These are phyloP conservation scores for Antheraea assamensis DNA, from an alignment of 2,888 invertebrate species.

Conservation along the genomic window DNA sequence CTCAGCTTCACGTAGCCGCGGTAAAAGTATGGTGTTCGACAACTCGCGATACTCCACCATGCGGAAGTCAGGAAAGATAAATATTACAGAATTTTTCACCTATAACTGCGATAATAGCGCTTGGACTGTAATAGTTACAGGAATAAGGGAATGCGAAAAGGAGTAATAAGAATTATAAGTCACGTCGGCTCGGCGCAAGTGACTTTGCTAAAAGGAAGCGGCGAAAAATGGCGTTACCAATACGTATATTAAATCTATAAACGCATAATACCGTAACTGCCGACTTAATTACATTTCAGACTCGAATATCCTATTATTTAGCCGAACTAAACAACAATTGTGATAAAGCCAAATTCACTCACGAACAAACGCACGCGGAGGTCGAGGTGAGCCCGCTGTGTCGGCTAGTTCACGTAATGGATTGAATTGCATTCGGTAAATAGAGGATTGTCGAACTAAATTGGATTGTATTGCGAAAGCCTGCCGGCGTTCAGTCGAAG, in stretches of 20 bases:
- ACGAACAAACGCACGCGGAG: not conserved
- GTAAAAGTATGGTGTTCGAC: too few species aligned
- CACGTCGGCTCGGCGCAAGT: too few species aligned
- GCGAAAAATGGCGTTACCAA: too few species aligned
- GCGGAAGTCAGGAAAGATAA: too few species aligned
- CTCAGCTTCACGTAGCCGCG: too few species aligned
- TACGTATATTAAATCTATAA: not conserved
- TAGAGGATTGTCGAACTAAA: slow-evolving; percentile 3
- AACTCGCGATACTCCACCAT: too few species aligned
- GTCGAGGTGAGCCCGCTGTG: not conserved
- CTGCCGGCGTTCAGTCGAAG: not conserved
- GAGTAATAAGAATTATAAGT: too few species aligned
- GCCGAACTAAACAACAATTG: slow-evolving; percentile 4
- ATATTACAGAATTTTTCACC: too few species aligned
- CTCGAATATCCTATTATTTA: not conserved
- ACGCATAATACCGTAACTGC: not conserved
- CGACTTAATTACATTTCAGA: not conserved
- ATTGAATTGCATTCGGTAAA: slow-evolving; percentile 6
- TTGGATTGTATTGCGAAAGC: not conserved
- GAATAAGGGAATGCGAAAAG: too few species aligned
- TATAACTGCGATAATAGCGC: too few species aligned
- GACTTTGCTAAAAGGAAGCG: too few species aligned
- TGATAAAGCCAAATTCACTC: not conserved
- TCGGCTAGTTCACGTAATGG: slow-evolving; percentile 5
- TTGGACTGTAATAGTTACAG: too few species aligned